Conservation (phyloP, 1,140 invertebrate species). For the Geopemphigus sp. region DNA sequence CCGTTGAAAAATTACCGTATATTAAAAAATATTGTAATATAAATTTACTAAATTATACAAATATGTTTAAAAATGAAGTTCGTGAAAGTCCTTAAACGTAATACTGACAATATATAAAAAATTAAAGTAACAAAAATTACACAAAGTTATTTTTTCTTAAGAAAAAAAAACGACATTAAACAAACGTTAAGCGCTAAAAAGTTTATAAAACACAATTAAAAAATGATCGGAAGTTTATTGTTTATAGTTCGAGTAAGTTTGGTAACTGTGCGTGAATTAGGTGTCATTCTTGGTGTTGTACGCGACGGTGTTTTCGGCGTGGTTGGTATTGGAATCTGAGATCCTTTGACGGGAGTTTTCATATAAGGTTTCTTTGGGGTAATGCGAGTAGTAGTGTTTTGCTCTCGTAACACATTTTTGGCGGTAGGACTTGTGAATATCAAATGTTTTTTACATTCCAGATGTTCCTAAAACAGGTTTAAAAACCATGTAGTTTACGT, state of each 20-base stretch:
- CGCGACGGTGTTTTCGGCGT: slow-evolving; percentile 38
- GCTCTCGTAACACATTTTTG: slow-evolving; percentile 16
- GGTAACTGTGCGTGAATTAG: slow-evolving; percentile 29
- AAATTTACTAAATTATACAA: not conserved
- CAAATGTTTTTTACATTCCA: slow-evolving; percentile 34
- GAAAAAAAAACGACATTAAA: not conserved
- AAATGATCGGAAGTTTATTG: slow-evolving; percentile 42
- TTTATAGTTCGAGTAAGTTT: slow-evolving; percentile 36
- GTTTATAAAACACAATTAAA: slow-evolving; percentile 22
- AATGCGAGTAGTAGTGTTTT: not conserved
- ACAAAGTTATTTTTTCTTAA: no score
- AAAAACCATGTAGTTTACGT: not conserved
- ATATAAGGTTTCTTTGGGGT: slow-evolving; percentile 15
- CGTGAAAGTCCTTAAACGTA: not conserved
- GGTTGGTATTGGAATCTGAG: slow-evolving; percentile 41
- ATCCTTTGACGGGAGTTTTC: slow-evolving; percentile 31
- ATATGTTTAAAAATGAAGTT: not conserved
- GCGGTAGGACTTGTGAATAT: slow-evolving; percentile 25
- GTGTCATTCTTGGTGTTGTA: slow-evolving; percentile 25
- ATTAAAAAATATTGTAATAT: not conserved
- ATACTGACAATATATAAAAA: slow-evolving; percentile 29
- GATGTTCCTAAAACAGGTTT: slow-evolving; percentile 28
- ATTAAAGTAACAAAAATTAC: slow-evolving; percentile 14
- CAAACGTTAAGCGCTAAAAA: not conserved
- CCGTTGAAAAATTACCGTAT: not conserved